Base-by-base conservation (phyloP, 2,888 invertebrate species). In the Herminia tarsipennalis region DNA sequence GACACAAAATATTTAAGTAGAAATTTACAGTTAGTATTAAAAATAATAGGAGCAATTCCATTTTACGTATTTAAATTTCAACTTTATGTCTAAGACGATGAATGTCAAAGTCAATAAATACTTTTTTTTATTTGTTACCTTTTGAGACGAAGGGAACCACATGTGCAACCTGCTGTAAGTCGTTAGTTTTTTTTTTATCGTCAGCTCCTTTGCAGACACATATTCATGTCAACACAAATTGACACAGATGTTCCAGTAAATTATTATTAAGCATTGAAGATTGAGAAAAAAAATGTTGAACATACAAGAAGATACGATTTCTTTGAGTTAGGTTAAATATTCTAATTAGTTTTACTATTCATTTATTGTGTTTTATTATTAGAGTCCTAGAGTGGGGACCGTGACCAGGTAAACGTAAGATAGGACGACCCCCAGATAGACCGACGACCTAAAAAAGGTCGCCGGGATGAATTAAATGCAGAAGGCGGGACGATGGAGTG, bases 181-280 rank as follows among this genome's bases (percentile, higher is more conserved):
- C 84, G 79, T 86, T 83, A 78, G 76, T 81, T 81, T 75, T 66
- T 65, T 77, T 83, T 83, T 83, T 81, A 73, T 70, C 65, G 65
- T 66, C 53, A 66, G 65, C 69, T 74, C 64, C 70, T 78, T 74
- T 61, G 64, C 71, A 71, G 73, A 78, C 76, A 78, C 71, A 80
- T 73, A 73, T 75, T 67, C 66, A 72, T 86, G 87, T 87, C 87
- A 88, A 87, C 87, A 86, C 69, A 72, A 75, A 82, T 81, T 76
- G 78, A 74, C 79, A 85, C 86, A 87, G 82, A 87, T 87, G 88
- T 77, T 76, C 50, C 57, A 70, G 57, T 74, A 74, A 74, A 76
- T 80, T 76, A 77, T 72, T 70, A 66, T 63, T 61, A 70, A 66
- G 66, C 49, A 66, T 60, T 63, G 52, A 51, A 55, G 48, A 59